These are phyloP conservation scores for Drosophila azteca DNA, from an alignment of 1,140 invertebrate species.

Conservation along the genomic window DNA sequence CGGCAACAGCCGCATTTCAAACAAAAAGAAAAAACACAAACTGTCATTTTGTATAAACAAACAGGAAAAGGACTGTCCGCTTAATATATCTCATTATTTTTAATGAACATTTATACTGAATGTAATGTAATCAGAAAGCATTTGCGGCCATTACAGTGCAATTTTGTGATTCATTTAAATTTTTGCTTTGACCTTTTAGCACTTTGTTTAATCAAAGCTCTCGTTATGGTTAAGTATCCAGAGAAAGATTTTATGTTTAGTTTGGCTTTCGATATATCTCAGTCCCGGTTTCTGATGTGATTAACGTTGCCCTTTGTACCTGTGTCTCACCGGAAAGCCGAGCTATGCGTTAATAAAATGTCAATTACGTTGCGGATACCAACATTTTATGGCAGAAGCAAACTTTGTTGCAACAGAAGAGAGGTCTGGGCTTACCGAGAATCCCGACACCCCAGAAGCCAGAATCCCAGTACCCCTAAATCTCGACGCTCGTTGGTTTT, in stretches of 20 bases:
- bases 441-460: conserved; percentile 14
- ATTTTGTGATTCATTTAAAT: conserved; percentile 72
- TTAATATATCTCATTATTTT: conserved; percentile 21
- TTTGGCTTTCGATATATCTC: conserved; percentile 61
- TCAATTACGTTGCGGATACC: conserved; percentile 71
- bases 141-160: conserved; percentile 71
- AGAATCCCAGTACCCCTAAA: conserved; percentile 13
- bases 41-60: too few species aligned
- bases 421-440: conserved; percentile 25
- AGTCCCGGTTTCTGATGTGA: conserved; percentile 42
- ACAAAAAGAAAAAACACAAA: too few species aligned
- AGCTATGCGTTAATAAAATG: conserved; percentile 74
- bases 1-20: too few species aligned
- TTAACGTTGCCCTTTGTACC: conserved; percentile 47
- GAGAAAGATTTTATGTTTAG: conserved; percentile 18
- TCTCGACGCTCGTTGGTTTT: conserved; percentile 41
- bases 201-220: background rate
- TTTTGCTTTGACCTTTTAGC: conserved; percentile 38
- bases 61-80: too few species aligned
- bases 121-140: conserved; percentile 65
- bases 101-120: conserved; percentile 33
- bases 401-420: background rate
- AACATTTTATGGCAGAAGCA: conserved; percentile 34
- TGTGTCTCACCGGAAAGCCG: conserved; percentile 27
- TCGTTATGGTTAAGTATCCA: background rate